Evolutionary conservation across 1,140 invertebrate genomes (phyloP), one percentile per base, ranked within the genome.

Genomic region (Rhizoglyphus robini): DNA sequence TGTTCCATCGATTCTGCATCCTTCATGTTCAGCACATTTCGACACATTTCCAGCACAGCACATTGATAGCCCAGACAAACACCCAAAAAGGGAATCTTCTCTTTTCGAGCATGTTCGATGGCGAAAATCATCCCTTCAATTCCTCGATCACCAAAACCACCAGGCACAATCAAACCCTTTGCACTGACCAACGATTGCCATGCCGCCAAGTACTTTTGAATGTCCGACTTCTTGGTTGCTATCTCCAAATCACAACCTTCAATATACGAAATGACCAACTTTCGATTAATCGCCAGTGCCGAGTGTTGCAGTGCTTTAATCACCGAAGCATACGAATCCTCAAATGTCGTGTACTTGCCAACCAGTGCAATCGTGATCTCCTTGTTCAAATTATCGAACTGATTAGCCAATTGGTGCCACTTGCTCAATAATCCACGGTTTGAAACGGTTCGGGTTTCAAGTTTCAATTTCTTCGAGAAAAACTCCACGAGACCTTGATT

Each of bases 11-110:
- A n/a, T n/a, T n/a, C n/a, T n/a, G n/a, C n/a, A n/a, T 80, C 99
- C 96, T 1, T 87, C 23, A 70, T 72, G 1, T 81, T 78, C 0
- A 96, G 74, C 4, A 88, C 86, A 78, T 96, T 95, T 62, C 85
- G 77, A n/a, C 90, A 84, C 75, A 88, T 98, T 79, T 99, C 96
- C 70, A 99, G 90, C 0, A 96, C 92, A 57, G 93, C 90, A 51
- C 89, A 90, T 81, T 99, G 96, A 38, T 99, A 79, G 0, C 96
- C 96, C 11, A 99, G 78, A 75, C 96, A 99, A 69, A 99, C 90
- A 15, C 94, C n/a, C n/a, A n/a, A n/a, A n/a, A n/a, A n/a, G n/a
- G n/a, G n/a, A n/a, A n/a, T n/a, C n/a, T n/a, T n/a, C 96, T 5
- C 93, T 71, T 83, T 83, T 57, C 96, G 80, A 57, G 93, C 95